A percentile compares a stretch with the other conserved stretches of the same genome.
phyloP scores from a whole-genome alignment of 2,113 vertebrate species.

The Plecturocebus donacophilus region DNA sequence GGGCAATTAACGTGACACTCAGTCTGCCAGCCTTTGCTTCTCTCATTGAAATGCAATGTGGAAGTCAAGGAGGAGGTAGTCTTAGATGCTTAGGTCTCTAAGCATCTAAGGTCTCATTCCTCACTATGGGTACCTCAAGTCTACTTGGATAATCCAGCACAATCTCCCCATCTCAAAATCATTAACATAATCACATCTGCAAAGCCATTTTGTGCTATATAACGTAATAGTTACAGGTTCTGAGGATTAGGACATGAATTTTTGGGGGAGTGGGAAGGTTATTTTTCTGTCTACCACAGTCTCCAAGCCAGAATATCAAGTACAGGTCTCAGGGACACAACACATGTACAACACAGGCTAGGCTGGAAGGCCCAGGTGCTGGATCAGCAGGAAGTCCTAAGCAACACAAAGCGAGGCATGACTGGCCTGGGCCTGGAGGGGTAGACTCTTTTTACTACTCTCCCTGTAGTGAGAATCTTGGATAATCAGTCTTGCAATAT shows the following conservation, averaged over 20 bases:
- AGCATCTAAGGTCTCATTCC: too few species aligned
- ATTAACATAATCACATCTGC: not conserved
- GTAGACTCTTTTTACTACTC: not conserved
- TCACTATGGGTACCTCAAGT: not conserved
- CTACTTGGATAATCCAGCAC: not conserved
- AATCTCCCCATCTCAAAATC: not conserved
- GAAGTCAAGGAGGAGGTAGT: too few species aligned
- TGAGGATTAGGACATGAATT: not conserved
- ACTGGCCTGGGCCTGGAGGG: not conserved
- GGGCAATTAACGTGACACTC: too few species aligned
- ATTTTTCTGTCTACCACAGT: not conserved
- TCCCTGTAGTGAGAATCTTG: too few species aligned
- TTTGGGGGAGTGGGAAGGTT: not conserved
- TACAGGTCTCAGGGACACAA: too few species aligned
- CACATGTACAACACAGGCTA: too few species aligned
- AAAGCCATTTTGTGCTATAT: not conserved
- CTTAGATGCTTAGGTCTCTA: too few species aligned
- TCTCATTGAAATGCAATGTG: too few species aligned
- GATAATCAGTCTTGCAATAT: not conserved
- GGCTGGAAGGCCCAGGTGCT: too few species aligned
- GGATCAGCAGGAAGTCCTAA: not conserved
- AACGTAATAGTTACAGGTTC: not conserved
- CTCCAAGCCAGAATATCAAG: not conserved
- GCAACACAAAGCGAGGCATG: too few species aligned
- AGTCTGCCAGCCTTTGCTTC: too few species aligned